These are phyloP conservation scores for Neoniphon sammara DNA, from an alignment of 2,797 vertebrate species.

Conservation along the genomic window DNA sequence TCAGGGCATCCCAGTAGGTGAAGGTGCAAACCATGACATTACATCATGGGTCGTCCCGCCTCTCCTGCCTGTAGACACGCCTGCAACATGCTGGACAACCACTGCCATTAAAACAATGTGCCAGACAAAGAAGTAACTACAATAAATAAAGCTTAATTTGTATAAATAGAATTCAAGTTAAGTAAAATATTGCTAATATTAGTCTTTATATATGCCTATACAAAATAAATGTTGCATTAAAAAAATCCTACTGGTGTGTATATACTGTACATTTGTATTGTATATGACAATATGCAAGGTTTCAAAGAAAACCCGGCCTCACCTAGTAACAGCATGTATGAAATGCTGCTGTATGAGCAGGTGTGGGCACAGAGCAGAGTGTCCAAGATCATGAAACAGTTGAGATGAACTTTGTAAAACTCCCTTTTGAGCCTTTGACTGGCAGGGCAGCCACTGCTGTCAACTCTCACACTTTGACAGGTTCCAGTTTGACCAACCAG, in stretches of 20 bases:
- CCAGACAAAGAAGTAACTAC: constrained; percentile 41
- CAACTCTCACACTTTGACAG: neutral
- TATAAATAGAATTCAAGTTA: constrained; percentile 81
- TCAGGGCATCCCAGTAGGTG: neutral
- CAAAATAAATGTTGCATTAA: constrained; percentile 79
- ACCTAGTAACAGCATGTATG: neutral
- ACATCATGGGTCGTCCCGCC: neutral
- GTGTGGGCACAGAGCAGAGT: neutral
- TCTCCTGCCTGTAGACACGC: neutral
- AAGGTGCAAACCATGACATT: neutral
- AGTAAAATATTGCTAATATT: constrained; percentile 79
- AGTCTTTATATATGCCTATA: constrained; percentile 76
- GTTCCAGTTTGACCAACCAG: neutral
- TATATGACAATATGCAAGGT: constrained; percentile 45
- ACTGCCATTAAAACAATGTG: constrained; percentile 31
- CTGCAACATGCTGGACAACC: constrained; percentile 25
- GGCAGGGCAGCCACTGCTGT: neutral
- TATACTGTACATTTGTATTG: constrained; percentile 70
- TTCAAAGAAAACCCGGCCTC: constrained; percentile 19
- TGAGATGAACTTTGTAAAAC: constrained; percentile 28
- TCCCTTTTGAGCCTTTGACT: neutral
- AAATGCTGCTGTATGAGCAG: constrained; percentile 9
- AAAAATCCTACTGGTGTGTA: constrained; percentile 64
- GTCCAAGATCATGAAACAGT: constrained; percentile 1
- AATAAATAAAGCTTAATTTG: constrained; percentile 80